phyloP scores from a whole-genome alignment of 2,888 invertebrate species.

The Drosophila phalerata region DNA sequence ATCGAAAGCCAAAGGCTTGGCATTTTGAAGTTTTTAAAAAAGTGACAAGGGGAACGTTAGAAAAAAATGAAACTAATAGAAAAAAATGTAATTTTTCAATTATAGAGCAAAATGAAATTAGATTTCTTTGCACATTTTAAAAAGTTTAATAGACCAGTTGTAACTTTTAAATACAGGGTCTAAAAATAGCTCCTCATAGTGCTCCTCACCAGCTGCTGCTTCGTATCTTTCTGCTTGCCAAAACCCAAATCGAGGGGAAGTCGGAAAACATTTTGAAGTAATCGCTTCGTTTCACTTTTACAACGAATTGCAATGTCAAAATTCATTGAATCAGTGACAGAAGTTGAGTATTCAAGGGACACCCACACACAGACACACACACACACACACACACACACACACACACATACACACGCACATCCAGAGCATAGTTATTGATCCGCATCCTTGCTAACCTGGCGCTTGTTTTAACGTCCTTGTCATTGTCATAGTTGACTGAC shows the following conservation, averaged over 20 bases:
- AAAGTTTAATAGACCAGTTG: background rate
- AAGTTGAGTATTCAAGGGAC: constrained; percentile 26
- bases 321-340: constrained; percentile 45
- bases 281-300: constrained; percentile 46
- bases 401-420: background rate
- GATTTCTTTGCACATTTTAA: background rate
- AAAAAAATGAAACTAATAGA: too few relatives aligned
- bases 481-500: constrained; percentile 42
- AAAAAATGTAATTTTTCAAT: too few relatives aligned
- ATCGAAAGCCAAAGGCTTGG: too few relatives aligned
- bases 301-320: constrained; percentile 34
- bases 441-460: constrained; percentile 29
- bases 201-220: background rate
- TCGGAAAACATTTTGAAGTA: constrained; percentile 27
- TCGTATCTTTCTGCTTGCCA: constrained; percentile 21
- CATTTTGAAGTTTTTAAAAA: too few relatives aligned
- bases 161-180: background rate
- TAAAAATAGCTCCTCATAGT: background rate
- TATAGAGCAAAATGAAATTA: too few relatives aligned
- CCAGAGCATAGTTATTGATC: constrained; percentile 23
- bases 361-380: background rate
- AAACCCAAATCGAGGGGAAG: background rate
- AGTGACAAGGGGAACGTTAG: too few relatives aligned
- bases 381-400: constrained; percentile 1
- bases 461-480: constrained; percentile 43